These are phyloP conservation scores for Whitmania pigra DNA, from an alignment of 1,140 invertebrate genomes.

Conservation along the genomic window DNA sequence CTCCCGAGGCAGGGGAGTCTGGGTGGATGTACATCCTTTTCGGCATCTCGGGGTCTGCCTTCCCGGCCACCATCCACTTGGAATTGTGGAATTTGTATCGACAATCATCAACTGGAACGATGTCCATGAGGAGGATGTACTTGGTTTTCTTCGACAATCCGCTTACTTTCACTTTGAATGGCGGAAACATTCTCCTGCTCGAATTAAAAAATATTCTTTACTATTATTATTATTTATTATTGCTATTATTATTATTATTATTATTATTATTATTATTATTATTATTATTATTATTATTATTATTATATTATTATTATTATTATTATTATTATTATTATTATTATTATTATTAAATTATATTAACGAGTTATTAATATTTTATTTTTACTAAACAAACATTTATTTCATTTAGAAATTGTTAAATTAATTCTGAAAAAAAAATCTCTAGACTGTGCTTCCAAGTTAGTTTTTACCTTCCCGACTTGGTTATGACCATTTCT, in stretches of 20 bases:
- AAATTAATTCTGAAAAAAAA: too few species aligned
- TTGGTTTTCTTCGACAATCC: conserved; percentile 83
- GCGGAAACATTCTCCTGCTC: conserved; percentile 40
- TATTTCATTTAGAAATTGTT: too few species aligned
- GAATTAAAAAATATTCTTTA: neutral
- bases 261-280: neutral
- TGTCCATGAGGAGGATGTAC: conserved; percentile 92
- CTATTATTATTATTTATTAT: too few species aligned
- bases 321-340: neutral
- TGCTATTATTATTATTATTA: too few species aligned
- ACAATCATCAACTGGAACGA: conserved; percentile 90
- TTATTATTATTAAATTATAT: too few species aligned
- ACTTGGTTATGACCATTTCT: conserved; percentile 94
- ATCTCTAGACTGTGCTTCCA: too few species aligned
- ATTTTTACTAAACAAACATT: too few species aligned
- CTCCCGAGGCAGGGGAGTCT: conserved; percentile 65
- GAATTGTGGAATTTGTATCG: conserved; percentile 94
- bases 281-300: neutral
- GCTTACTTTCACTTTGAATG: conserved; percentile 37
- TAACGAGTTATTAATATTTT: too few species aligned
- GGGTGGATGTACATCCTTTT: conserved; percentile 76
- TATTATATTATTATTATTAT: too few species aligned
- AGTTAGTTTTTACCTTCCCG: conserved; percentile 63
- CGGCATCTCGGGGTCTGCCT: conserved; percentile 83
- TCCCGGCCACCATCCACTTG: conserved; percentile 74